Conservation (phyloP, 2,797 vertebrate genomes). For the Lithobates sylvaticus region DNA sequence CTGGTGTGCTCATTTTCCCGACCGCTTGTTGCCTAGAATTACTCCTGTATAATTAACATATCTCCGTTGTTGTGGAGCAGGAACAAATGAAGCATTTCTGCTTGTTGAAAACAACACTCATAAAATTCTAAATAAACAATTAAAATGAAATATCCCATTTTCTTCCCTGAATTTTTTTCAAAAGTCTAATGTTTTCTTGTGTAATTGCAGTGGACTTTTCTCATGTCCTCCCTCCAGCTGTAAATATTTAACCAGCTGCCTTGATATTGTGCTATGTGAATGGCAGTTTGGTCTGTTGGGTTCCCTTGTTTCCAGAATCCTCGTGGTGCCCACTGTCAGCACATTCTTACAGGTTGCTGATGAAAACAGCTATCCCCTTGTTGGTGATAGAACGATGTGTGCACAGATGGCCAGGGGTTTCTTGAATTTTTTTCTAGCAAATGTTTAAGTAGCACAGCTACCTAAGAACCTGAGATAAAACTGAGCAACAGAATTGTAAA, state of each 20-base stretch:
- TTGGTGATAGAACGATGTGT: constrained; percentile 24
- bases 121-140: constrained; percentile 54
- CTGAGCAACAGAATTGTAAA: not conserved
- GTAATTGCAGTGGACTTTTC: constrained; percentile 56
- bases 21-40: constrained; percentile 50
- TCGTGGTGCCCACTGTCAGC: constrained; percentile 48
- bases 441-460: constrained; percentile 1
- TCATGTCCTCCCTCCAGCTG: constrained; percentile 51
- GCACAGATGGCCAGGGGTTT: constrained; percentile 49
- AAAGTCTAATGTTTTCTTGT: constrained; percentile 48
- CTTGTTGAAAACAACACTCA: constrained; percentile 30
- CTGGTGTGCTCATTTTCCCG: constrained; percentile 47
- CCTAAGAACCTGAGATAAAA: not conserved
- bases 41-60: constrained; percentile 58
- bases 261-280: constrained; percentile 53
- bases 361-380: constrained; percentile 48
- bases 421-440: constrained; percentile 20
- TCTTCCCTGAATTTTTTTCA: constrained; percentile 10
- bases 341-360: constrained; percentile 47
- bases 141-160: constrained; percentile 43
- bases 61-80: constrained; percentile 49
- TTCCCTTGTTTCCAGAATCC: constrained; percentile 31
- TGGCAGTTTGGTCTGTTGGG: constrained; percentile 35
- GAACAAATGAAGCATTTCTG: constrained; percentile 41
- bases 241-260: constrained; percentile 61